These are phyloP conservation scores for Synanthedon formicaeformis DNA, from an alignment of 2,888 invertebrate species.

Conservation along the genomic window DNA sequence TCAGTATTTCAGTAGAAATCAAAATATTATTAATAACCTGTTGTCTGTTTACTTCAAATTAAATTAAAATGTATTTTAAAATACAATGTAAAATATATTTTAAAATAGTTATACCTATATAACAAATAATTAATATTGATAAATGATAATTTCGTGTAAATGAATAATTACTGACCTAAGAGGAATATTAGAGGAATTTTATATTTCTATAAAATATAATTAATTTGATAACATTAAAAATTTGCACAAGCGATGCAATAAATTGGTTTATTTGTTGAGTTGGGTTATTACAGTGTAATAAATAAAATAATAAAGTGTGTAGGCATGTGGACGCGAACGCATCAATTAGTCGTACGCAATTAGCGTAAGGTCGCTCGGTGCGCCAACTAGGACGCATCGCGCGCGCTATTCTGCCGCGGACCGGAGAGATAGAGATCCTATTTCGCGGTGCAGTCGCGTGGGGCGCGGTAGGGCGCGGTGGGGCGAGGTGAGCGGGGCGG, in stretches of 20 bases:
- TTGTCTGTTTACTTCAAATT: too few species aligned
- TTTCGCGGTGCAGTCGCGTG: conserved; percentile 28
- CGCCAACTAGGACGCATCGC: conserved; percentile 41
- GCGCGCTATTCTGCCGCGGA: conserved; percentile 20
- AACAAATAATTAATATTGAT: too few species aligned
- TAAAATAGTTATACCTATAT: too few species aligned
- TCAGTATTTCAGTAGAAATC: too few species aligned
- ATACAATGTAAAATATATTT: too few species aligned
- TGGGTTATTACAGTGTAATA: neutral
- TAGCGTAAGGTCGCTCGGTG: conserved; percentile 22
- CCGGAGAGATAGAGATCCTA: conserved; percentile 43
- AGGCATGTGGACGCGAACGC: conserved; percentile 4
- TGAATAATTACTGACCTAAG: too few species aligned
- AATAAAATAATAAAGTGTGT: too few species aligned
- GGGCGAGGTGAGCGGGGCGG: conserved; percentile 13
- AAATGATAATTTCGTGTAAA: too few species aligned
- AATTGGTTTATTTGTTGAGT: neutral
- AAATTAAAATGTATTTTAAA: too few species aligned
- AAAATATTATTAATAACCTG: too few species aligned
- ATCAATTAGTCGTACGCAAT: conserved; percentile 38
- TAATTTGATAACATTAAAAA: neutral
- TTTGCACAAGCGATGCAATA: neutral
- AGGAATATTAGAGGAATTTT: too few species aligned
- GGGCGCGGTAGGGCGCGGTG: conserved; percentile 11
- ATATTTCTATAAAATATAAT: too few species aligned